Percentiles rank a stretch among this genome's conserved stretches.
These are phyloP conservation scores for Quadroppia sp. DNA, from an alignment of 2,888 invertebrate species.

Conservation along the genomic window DNA sequence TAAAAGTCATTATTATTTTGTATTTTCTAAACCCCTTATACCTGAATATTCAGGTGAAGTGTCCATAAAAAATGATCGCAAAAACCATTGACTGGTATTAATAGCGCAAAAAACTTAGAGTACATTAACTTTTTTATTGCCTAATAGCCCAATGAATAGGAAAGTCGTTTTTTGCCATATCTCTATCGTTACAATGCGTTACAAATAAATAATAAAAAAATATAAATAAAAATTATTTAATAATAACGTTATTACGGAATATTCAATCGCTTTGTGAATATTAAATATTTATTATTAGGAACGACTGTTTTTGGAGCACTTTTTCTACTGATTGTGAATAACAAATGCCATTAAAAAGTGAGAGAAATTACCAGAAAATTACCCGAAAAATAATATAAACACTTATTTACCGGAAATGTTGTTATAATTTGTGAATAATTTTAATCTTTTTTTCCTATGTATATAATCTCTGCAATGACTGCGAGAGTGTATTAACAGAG, in stretches of 20 bases:
- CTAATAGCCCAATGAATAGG: not conserved
- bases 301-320: no score
- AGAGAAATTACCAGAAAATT: not conserved
- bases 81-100: not conserved
- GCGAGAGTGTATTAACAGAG: no score
- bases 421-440: not conserved
- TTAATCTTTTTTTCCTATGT: not conserved
- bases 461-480: no score
- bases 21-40: no score
- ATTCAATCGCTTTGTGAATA: no score
- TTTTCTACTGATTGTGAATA: not conserved
- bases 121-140: not conserved
- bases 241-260: no score
- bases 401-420: conserved; percentile 18
- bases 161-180: not conserved
- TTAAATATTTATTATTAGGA: not conserved
- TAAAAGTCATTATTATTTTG: not conserved
- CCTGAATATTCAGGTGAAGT: not conserved
- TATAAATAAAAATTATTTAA: no score
- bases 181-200: not conserved
- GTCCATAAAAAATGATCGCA: not conserved
- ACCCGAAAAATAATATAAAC: not conserved
- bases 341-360: not conserved
- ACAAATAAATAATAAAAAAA: no score
- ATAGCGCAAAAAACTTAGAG: not conserved